Percentiles rank a stretch among this genome's conserved stretches.
Conservation (phyloP, 2,888 invertebrate species). For the Ephialtes manifestator region DNA sequence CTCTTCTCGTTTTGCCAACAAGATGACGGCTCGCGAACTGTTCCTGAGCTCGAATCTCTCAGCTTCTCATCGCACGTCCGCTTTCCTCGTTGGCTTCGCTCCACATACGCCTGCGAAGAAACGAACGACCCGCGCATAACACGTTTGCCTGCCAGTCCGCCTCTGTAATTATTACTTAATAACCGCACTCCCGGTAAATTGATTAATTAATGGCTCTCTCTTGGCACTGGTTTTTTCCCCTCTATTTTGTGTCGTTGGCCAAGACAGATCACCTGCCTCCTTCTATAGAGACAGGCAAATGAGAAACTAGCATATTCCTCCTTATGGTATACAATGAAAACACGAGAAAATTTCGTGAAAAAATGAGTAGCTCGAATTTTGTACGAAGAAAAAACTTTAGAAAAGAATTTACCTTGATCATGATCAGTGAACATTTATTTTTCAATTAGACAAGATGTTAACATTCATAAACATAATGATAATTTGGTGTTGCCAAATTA, state of each 20-base stretch:
- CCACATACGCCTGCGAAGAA: slow-evolving; percentile 63
- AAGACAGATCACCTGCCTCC: neutral
- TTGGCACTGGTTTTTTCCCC: slow-evolving; percentile 71
- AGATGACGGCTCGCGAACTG: slow-evolving; percentile 51
- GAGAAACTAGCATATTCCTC: neutral
- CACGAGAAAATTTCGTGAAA: neutral
- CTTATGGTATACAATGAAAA: neutral
- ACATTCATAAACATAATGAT: no score
- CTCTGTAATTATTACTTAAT: slow-evolving; percentile 76
- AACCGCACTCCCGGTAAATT: slow-evolving; percentile 73
- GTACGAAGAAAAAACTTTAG: neutral
- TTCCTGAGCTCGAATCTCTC: slow-evolving; percentile 40
- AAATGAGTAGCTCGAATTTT: neutral
- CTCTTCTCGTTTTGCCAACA: slow-evolving; percentile 32
- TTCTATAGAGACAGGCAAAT: neutral
- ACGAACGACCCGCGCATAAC: slow-evolving; percentile 49
- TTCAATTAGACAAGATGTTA: no score
- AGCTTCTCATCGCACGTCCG: slow-evolving; percentile 57
- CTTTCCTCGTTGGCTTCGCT: slow-evolving; percentile 64
- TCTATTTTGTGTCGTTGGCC: slow-evolving; percentile 50
- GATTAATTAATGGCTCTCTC: slow-evolving; percentile 78
- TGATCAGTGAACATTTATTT: no score
- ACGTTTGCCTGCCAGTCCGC: slow-evolving; percentile 68
- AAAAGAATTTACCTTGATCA: no score
- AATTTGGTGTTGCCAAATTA: no score